Percentiles rank a stretch among this genome's conserved stretches.
Evolutionary conservation across 2,113 vertebrate species (phyloP).

Genomic region (Micronycteris hirsuta): DNA sequence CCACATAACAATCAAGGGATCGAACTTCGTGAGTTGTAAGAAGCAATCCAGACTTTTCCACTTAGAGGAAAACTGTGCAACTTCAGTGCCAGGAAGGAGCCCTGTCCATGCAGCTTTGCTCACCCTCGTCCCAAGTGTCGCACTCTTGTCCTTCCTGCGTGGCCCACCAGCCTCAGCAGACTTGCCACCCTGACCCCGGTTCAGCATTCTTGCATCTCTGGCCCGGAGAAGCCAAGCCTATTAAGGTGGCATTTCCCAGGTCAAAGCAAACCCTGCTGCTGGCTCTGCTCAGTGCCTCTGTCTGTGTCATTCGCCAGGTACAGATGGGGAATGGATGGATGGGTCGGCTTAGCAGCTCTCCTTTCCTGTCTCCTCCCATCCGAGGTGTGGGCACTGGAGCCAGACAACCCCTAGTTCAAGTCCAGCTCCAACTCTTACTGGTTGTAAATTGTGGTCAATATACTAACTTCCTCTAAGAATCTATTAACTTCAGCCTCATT

Average conservation of each 20-base stretch:
- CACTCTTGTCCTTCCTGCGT: fast-evolving
- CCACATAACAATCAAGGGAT: fast-evolving
- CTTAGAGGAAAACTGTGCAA: no score
- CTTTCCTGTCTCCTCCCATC: neutral
- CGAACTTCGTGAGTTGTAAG: neutral
- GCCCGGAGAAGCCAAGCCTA: fast-evolving
- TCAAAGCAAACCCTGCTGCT: neutral
- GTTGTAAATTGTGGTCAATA: neutral
- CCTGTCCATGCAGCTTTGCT: neutral
- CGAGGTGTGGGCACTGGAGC: neutral
- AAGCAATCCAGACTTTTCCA: neutral
- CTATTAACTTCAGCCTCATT: neutral
- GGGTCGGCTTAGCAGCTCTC: fast-evolving
- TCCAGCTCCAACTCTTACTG: neutral
- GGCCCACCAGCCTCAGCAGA: no score
- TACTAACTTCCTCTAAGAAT: neutral
- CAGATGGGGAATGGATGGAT: fast-evolving
- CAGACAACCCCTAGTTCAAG: neutral
- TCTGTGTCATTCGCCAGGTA: neutral
- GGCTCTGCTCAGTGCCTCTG: fast-evolving
- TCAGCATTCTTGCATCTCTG: fast-evolving
- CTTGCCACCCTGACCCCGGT: neutral
- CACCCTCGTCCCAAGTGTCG: fast-evolving
- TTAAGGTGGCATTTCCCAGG: fast-evolving
- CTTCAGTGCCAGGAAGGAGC: neutral